Evolutionary conservation across 2,113 vertebrate genomes (phyloP), one percentile per base, ranked within the genome.

Genomic region (Oryzias celebensis): DNA sequence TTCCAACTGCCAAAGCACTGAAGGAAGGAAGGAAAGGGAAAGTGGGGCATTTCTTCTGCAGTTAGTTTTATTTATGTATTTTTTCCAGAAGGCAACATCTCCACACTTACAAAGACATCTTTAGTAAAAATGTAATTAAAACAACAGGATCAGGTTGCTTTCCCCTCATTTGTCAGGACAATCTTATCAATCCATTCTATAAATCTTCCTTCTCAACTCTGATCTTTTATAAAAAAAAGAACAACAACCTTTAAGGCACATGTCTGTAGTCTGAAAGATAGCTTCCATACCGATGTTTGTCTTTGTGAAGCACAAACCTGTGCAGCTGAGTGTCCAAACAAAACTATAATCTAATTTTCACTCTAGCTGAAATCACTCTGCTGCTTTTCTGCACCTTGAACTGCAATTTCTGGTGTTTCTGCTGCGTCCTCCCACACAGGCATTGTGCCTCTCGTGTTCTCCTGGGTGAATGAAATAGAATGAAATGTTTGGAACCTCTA

Each of bases 21-120:
- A 70, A 42, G 46, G 58, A 48, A 61, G 43, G 62, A 36, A 68
- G 26, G 26, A 60, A 55, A 53, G 26, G 44, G 26, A 59, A 78
- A 81, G 71, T 57, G 54, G 71, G 67, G 60, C 53, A 43, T 73
- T 64, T 63, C 52, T 26, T 57, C 51, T 57, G 36, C 58, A 50
- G 20, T 63, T 51, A 41, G 18, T 52, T 61, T 58, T 62, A 5
- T 26, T 26, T 26, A 26, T 26, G 20, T 20, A 20, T 28, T 10
- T 10, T 36, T 36, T 36, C 7, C 45, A 52, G 70, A 65, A 16
- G 15, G 47, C 68, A 76, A 74, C 71, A 58, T 68, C 43, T 55
- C 36, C 43, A 50, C 44, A 56, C 58, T 62, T 7, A 56, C 59
- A 64, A 49, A 5, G 65, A 44, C 58, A 17, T 70, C 17, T 71